A percentile compares a stretch with the other conserved stretches of the same genome.
These are phyloP conservation scores for Lamprotornis superbus DNA, from an alignment of 2,113 vertebrate species.

Conservation along the genomic window DNA sequence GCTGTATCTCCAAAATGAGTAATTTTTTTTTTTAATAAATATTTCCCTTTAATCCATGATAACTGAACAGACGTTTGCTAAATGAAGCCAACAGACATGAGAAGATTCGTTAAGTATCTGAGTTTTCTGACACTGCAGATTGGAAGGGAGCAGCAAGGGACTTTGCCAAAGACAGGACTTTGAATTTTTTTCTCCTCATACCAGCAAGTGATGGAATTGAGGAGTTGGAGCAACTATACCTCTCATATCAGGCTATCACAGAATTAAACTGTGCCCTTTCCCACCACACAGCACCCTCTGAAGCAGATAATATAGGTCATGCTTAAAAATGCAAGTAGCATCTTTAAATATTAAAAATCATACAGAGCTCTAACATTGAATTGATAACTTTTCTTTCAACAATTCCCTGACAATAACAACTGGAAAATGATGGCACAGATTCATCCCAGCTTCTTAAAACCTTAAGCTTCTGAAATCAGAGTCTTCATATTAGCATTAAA, in stretches of 20 bases:
- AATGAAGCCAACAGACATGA: constrained; percentile 64
- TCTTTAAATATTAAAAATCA: neutral
- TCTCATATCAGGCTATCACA: neutral
- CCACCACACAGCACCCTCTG: neutral
- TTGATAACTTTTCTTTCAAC: neutral
- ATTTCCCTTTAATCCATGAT: constrained; percentile 55
- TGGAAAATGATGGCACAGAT: neutral
- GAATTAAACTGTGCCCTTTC: neutral
- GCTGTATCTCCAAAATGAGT: neutral
- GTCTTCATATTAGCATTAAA: constrained; percentile 25
- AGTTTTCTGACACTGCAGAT: constrained; percentile 68
- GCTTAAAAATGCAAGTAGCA: neutral
- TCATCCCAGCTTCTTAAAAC: constrained; percentile 7
- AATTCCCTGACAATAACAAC: neutral
- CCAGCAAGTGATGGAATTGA: neutral
- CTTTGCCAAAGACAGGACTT: constrained; percentile 54
- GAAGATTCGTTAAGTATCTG: constrained; percentile 54
- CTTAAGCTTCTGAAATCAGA: constrained; percentile 40
- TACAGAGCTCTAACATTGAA: neutral
- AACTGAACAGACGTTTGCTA: constrained; percentile 60
- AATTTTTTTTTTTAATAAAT: constrained; percentile 28
- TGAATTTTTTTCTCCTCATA: neutral
- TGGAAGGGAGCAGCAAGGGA: constrained; percentile 37
- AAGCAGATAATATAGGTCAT: neutral
- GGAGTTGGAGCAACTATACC: neutral